phyloP scores from a whole-genome alignment of 2,113 vertebrate genomes.

The Macaca fascicularis region T2T-MFA8v1.1 NC_088375.1:2472001-2472500 shows the following conservation, averaged over 20 bases:
- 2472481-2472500: not conserved
- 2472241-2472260: not conserved
- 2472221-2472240: not conserved
- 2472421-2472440: not conserved
- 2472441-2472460: not conserved
- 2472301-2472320: not conserved
- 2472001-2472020: not conserved
- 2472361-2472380: constrained; percentile 21
- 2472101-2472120: not conserved
- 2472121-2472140: not conserved
- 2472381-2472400: not conserved
- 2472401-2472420: not conserved
- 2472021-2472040: not conserved
- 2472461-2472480: not conserved
- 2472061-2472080: not conserved
- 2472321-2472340: not conserved
- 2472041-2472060: not conserved
- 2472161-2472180: not conserved
- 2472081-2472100: not conserved
- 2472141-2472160: not conserved
- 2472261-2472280: not conserved
- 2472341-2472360: not conserved
- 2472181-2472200: not conserved
- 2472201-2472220: not conserved
- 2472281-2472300: not conserved